Evolutionary conservation across 2,797 vertebrate genomes (phyloP).

Genomic region (Megalops cyprinoides): DNA sequence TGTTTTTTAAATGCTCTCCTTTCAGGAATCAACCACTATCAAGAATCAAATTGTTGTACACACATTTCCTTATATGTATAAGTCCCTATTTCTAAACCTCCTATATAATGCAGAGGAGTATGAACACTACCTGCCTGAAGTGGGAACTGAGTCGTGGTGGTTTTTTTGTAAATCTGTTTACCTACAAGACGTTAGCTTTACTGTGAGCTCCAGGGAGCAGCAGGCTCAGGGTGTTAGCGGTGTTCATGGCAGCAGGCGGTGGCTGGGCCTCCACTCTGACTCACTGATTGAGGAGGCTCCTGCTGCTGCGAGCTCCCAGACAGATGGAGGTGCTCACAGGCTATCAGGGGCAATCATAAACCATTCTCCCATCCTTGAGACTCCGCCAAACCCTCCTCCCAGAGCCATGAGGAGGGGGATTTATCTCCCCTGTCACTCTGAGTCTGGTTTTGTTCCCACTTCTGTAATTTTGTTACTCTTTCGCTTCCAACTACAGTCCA

Average conservation of each 20-base stretch:
- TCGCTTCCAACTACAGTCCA: slow-evolving; percentile 14
- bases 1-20: too few species aligned
- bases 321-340: slow-evolving; percentile 19
- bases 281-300: background rate
- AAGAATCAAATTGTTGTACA: too few species aligned
- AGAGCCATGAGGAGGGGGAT: slow-evolving; percentile 12
- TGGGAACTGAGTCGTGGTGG: too few species aligned
- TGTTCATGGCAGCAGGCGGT: background rate
- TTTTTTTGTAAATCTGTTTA: background rate
- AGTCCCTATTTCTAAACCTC: too few species aligned
- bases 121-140: background rate
- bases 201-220: background rate
- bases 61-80: too few species aligned
- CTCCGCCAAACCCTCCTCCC: slow-evolving; percentile 3
- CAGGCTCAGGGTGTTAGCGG: background rate
- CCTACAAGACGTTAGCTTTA: background rate
- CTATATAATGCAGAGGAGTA: too few species aligned
- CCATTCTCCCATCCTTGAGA: background rate
- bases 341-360: slow-evolving; percentile 24
- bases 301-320: background rate
- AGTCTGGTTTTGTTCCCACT: slow-evolving; percentile 13
- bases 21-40: too few species aligned
- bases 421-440: slow-evolving; percentile 23
- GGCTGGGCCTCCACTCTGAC: background rate
- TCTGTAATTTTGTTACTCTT: slow-evolving; percentile 33